A percentile compares a stretch with the other conserved stretches of the same genome.
phyloP scores from a whole-genome alignment of 2,797 vertebrate species.

The Gallinago nigripennis region DNA sequence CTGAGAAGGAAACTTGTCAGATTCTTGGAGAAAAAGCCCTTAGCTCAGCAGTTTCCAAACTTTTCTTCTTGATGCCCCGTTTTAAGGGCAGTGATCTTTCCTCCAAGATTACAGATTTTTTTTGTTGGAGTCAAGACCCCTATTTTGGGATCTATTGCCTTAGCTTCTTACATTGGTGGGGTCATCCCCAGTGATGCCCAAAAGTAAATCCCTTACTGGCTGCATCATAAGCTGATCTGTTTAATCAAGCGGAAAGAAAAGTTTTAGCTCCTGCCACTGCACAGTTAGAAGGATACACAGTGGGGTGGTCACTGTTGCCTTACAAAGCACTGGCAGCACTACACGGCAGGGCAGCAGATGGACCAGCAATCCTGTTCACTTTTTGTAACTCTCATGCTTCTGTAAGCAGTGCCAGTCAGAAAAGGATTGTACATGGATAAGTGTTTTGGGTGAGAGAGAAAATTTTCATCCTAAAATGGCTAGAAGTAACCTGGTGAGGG shows the following conservation, averaged over 20 bases:
- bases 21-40: not conserved
- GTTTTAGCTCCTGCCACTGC: not conserved
- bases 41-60: constrained; percentile 30
- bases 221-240: not conserved
- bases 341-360: not conserved
- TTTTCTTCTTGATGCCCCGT: constrained; percentile 4
- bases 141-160: constrained; percentile 25
- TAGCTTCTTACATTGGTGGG: not conserved
- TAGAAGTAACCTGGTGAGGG: not conserved
- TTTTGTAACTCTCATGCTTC: not conserved
- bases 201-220: not conserved
- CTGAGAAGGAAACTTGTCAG: not conserved
- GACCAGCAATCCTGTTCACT: rapidly evolving
- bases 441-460: not conserved
- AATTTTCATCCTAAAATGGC: not conserved
- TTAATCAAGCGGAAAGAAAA: not conserved
- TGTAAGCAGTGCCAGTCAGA: not conserved
- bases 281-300: not conserved
- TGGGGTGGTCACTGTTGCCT: rapidly evolving
- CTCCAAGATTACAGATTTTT: not conserved
- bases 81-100: not conserved
- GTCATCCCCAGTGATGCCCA: not conserved
- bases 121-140: constrained; percentile 18
- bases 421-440: not conserved
- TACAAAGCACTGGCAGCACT: not conserved